Conservation (phyloP, 2,113 vertebrate genomes). For the Octodon degus region DNA sequence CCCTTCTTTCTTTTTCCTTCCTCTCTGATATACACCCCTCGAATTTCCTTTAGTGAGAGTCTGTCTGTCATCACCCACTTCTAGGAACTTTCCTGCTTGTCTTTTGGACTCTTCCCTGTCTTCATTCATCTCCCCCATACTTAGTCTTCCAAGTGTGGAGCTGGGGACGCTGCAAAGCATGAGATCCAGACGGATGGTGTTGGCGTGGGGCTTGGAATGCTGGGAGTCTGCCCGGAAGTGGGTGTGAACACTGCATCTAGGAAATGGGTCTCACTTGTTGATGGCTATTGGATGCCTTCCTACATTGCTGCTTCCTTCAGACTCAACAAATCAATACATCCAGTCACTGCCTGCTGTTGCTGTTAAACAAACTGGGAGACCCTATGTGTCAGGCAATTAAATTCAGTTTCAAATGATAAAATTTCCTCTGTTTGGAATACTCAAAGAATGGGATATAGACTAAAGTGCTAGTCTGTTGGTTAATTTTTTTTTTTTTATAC, state of each 20-base stretch:
- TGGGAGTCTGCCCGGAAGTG: not conserved
- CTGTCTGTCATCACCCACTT: not conserved
- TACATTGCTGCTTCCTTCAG: not conserved
- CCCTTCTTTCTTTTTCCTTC: not conserved
- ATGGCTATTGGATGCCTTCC: not conserved
- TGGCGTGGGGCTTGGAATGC: too few species aligned
- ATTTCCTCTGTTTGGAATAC: not conserved
- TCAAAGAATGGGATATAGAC: not conserved
- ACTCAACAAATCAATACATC: not conserved
- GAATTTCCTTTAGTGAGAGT: not conserved
- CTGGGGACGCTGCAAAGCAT: not conserved
- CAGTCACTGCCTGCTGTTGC: not conserved
- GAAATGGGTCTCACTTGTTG: not conserved
- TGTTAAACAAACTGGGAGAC: not conserved
- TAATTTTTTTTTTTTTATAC: not conserved
- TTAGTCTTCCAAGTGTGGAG: not conserved
- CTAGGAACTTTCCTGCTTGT: not conserved
- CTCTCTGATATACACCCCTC: not conserved
- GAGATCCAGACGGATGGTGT: not conserved
- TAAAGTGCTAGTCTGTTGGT: not conserved
- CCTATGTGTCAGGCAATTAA: not conserved
- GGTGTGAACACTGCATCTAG: not conserved
- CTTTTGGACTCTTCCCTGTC: not conserved
- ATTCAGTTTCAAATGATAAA: slow-evolving; percentile 18
- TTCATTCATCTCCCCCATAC: not conserved